Evolutionary conservation across 2,113 vertebrate species (phyloP).

Genomic region (Hiodon alosoides): DNA sequence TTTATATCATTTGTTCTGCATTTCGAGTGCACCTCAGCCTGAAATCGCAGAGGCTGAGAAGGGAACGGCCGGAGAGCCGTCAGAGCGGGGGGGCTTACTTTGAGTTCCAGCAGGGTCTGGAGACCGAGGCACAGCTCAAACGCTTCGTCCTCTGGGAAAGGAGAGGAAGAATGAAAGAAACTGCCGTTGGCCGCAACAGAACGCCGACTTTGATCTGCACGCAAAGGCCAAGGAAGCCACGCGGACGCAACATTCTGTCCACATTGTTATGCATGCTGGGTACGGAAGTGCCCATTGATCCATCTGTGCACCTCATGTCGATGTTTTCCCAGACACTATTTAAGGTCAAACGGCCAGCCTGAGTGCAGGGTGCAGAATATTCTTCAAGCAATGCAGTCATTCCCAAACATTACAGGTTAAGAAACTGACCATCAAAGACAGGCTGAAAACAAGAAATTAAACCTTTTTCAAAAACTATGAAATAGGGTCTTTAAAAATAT

Average conservation of each 20-base stretch:
- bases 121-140: constrained; percentile 81
- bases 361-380: background rate
- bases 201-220: background rate
- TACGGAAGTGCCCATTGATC: background rate
- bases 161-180: background rate
- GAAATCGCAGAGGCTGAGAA: too few relatives aligned
- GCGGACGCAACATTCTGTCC: background rate
- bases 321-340: constrained; percentile 5
- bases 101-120: constrained; percentile 80
- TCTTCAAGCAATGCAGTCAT: background rate
- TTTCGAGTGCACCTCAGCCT: too few relatives aligned
- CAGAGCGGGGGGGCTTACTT: constrained; percentile 65
- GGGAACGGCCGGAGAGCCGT: background rate
- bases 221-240: background rate
- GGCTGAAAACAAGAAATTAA: too few relatives aligned
- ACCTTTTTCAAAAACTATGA: too few relatives aligned
- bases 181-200: background rate
- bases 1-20: too few relatives aligned
- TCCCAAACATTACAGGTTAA: too few relatives aligned
- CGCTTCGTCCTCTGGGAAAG: constrained; percentile 68
- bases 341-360: constrained; percentile 9
- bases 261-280: background rate
- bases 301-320: background rate
- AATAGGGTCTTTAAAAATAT: too few relatives aligned
- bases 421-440: too few relatives aligned